Base-by-base conservation (phyloP, 1,140 invertebrate species). In the Callitettix versicolor region DNA sequence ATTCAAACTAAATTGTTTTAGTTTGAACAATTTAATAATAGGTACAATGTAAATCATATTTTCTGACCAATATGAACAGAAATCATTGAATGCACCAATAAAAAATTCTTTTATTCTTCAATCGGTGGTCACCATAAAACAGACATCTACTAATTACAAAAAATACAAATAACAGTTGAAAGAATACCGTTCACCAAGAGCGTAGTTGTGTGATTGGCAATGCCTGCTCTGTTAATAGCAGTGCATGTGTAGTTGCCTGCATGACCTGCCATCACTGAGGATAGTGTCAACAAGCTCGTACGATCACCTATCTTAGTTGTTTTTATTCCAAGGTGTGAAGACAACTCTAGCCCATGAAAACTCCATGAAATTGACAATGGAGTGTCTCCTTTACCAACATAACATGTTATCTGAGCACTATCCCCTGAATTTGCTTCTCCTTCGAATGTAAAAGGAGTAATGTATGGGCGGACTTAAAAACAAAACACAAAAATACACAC, bases 331-430 rank as follows among this genome's bases (percentile, higher is more conserved):
- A 48, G 47, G 15, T 55, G 58, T 24, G 48, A 61, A 43, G 46
- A 60, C 44, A 55, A 60, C 18, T 58, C 55, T 44, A 55, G 53
- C 15, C 59, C 62, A 21, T 64, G 41, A 48, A 86, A 84, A 48
- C 79, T 75, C 88, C 88, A 91, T 38, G 73, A 71, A 58, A 91
- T 85, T 43, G 80, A 79, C 52, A 91, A 73, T 1, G 88, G 88
- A 54, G 82, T 75, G 66, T 92, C 88, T 33, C 88, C 88, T 69
- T 90, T 90, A 60, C 80, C 60, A 6, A 67, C 61, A 43, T 59
- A 56, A 55, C 67, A 68, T 11, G 55, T 60, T 14, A 67, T 12
- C 51, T 64, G 63, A 21, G 58, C 59, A 38, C 73, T 67, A 49
- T 77, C 70, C 1, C 76, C 77, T 17, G 58, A 54, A 53, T 81